These are phyloP conservation scores for Acanthurus lineatus DNA, from an alignment of 2,797 vertebrate species.

Conservation along the genomic window DNA sequence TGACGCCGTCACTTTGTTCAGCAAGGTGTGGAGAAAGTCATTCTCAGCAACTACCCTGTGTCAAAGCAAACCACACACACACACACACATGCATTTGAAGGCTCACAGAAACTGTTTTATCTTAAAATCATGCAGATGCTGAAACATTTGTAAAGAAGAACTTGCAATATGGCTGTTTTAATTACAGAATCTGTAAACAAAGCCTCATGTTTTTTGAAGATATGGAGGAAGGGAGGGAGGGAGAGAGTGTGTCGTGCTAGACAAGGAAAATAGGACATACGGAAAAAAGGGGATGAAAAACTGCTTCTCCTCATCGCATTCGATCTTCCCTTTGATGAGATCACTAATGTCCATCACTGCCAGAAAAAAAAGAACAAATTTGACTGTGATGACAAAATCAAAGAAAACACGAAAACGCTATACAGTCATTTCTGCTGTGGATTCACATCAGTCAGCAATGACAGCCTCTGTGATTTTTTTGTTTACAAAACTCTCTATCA, in stretches of 20 bases:
- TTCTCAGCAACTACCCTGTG: slow-evolving; percentile 92
- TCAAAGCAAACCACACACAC: slow-evolving; percentile 67
- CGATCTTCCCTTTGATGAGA: slow-evolving; percentile 95
- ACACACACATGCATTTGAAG: slow-evolving; percentile 62
- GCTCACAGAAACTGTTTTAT: slow-evolving; percentile 57
- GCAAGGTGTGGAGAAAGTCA: slow-evolving; percentile 93
- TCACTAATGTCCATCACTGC: slow-evolving; percentile 99
- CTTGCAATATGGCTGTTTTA: slow-evolving; percentile 4
- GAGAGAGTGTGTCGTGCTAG: neutral
- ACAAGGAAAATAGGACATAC: slow-evolving; percentile 78
- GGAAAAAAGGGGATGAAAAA: slow-evolving; percentile 98
- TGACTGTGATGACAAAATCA: slow-evolving; percentile 38
- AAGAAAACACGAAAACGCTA: neutral
- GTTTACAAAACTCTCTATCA: neutral
- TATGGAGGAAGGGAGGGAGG: neutral
- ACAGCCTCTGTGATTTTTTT: neutral
- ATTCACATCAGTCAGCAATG: slow-evolving; percentile 20
- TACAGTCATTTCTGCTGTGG: slow-evolving; percentile 12
- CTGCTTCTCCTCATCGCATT: slow-evolving; percentile 97
- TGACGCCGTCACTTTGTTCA: slow-evolving; percentile 92
- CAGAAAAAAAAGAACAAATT: slow-evolving; percentile 55
- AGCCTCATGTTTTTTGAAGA: neutral
- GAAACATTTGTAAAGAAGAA: no score
- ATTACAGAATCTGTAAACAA: slow-evolving; percentile 3
- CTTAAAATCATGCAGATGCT: neutral